Conservation (phyloP, 2,888 invertebrate genomes). For the Tipula unca region DNA sequence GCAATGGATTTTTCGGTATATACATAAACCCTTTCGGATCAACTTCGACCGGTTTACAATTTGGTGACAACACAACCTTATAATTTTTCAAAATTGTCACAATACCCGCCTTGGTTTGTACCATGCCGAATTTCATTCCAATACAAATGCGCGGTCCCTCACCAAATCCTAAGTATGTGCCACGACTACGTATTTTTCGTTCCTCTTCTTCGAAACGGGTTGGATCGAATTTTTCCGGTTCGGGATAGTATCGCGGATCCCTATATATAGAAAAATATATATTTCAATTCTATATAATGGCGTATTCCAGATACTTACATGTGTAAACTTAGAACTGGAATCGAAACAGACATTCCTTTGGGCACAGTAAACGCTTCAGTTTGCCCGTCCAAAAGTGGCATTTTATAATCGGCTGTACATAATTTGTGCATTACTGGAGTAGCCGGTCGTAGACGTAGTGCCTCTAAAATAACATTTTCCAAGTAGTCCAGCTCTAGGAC, state of each 20-base stretch:
- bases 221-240: conserved; percentile 39
- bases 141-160: conserved; percentile 33
- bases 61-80: conserved; percentile 28
- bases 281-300: neutral
- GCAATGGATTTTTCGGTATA: conserved; percentile 17
- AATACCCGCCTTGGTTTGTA: conserved; percentile 29
- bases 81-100: conserved; percentile 27
- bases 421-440: conserved; percentile 24
- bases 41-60: conserved; percentile 28
- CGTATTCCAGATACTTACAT: conserved; percentile 20
- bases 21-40: conserved; percentile 27
- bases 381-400: conserved; percentile 16
- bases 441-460: conserved; percentile 30
- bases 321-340: conserved; percentile 36
- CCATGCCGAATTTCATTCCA: conserved; percentile 29
- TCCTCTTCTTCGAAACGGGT: conserved; percentile 36
- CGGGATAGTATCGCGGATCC: conserved; percentile 37
- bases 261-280: conserved; percentile 9
- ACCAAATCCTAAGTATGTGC: conserved; percentile 32
- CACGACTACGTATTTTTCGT: conserved; percentile 30
- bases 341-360: conserved; percentile 32
- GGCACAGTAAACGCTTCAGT: conserved; percentile 27
- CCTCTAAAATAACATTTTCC: conserved; percentile 44
- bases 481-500: conserved; percentile 49
- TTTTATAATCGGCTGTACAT: conserved; percentile 24